These are phyloP conservation scores for Drosophila vallismaia DNA, from an alignment of 2,888 invertebrate species.

Conservation along the genomic window DNA sequence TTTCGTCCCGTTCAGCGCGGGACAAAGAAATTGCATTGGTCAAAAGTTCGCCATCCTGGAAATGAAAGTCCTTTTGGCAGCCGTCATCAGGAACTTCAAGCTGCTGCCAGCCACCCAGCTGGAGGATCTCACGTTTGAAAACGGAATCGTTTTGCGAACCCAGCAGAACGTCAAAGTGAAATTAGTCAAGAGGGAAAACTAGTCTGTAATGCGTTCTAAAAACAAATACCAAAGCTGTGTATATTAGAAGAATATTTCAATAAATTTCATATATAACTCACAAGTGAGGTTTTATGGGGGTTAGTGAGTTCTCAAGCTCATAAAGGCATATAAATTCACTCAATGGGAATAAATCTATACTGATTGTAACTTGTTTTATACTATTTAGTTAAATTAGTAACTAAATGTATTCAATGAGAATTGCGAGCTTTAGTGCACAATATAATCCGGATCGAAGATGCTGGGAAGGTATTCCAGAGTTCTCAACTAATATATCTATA, in stretches of 20 bases:
- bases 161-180: constrained; percentile 81
- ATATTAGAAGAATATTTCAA: not conserved
- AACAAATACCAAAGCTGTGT: constrained; percentile 10
- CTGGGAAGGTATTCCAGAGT: constrained; percentile 85
- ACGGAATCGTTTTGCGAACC: constrained; percentile 85
- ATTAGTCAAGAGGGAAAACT: constrained; percentile 27
- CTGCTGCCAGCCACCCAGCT: constrained; percentile 85
- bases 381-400: no score
- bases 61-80: constrained; percentile 86
- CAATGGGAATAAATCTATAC: no score
- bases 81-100: constrained; percentile 85
- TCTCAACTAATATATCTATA: constrained; percentile 84
- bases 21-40: constrained; percentile 89
- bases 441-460: constrained; percentile 84
- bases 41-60: constrained; percentile 88
- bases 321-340: no score
- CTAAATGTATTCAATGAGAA: constrained; percentile 1
- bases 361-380: no score
- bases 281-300: no score
- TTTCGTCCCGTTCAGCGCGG: constrained; percentile 89
- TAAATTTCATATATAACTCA: no score
- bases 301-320: no score
- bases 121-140: constrained; percentile 83
- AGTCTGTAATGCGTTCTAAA: not conserved
- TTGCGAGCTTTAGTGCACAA: constrained; percentile 53